Evolutionary conservation across 2,113 vertebrate genomes (phyloP).

Genomic region (Indicator maculatus): DNA sequence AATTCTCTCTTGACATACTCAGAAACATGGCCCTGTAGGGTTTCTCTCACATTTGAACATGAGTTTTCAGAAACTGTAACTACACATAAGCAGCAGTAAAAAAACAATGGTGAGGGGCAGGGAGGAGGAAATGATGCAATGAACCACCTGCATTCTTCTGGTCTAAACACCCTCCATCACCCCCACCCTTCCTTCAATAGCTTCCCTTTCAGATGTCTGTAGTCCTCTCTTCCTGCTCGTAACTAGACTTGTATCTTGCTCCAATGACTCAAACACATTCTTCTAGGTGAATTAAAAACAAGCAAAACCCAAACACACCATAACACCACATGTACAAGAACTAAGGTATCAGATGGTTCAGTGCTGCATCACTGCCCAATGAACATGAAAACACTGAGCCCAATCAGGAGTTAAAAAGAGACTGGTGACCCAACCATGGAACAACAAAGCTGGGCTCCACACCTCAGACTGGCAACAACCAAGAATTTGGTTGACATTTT

Average conservation of each 20-base stretch:
- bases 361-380: fast-evolving
- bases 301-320: not conserved
- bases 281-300: not conserved
- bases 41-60: not conserved
- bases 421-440: not conserved
- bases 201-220: not conserved
- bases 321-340: not conserved
- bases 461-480: not conserved
- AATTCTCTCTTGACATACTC: not conserved
- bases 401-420: not conserved
- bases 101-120: not conserved
- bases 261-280: not conserved
- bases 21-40: fast-evolving
- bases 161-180: not conserved
- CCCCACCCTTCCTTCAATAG: not conserved
- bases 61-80: not conserved
- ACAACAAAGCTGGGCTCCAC: not conserved
- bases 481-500: not conserved
- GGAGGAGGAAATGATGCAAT: not conserved
- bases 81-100: not conserved
- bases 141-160: not conserved
- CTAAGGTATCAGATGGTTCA: not conserved
- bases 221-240: not conserved
- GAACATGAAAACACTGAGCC: not conserved
- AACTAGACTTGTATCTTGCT: not conserved